Percentiles rank a stretch among this genome's conserved stretches.
Evolutionary conservation across 2,888 invertebrate genomes (phyloP).

Genomic region (Watsonalla binaria): DNA sequence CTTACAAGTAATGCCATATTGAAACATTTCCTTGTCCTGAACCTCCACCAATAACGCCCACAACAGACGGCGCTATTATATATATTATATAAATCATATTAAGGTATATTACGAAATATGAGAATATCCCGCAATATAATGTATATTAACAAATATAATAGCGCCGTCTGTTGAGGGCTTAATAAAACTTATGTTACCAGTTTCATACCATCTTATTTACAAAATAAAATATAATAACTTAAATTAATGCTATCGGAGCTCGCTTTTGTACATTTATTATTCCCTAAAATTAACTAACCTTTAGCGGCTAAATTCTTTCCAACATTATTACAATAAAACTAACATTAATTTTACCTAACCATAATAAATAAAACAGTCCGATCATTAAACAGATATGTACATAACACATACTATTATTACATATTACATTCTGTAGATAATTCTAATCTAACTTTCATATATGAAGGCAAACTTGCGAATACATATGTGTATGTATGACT

Average conservation of each 20-base stretch:
- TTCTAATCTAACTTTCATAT: slow-evolving; percentile 30
- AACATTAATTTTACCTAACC: slow-evolving; percentile 27
- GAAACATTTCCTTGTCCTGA: background rate
- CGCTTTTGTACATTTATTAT: slow-evolving; percentile 45
- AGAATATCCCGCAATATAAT: too few species aligned
- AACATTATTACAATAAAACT: slow-evolving; percentile 5
- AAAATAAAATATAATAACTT: background rate
- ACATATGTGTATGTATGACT: slow-evolving; percentile 47
- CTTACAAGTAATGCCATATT: too few species aligned
- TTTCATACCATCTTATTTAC: background rate
- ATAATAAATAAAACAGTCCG: slow-evolving; percentile 52
- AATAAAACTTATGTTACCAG: background rate
- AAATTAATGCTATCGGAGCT: slow-evolving; percentile 3
- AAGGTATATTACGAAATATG: too few species aligned
- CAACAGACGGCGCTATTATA: too few species aligned
- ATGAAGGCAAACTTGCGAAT: slow-evolving; percentile 69
- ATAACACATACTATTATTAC: slow-evolving; percentile 6
- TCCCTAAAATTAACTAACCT: slow-evolving; percentile 8
- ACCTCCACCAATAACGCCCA: background rate
- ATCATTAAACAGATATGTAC: slow-evolving; percentile 12
- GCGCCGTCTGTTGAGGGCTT: too few species aligned
- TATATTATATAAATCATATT: too few species aligned
- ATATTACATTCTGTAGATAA: slow-evolving; percentile 6
- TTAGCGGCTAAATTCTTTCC: background rate
- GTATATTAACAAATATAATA: too few species aligned